These are phyloP conservation scores for Orthosia cruda DNA, from an alignment of 2,888 invertebrate species.

Conservation along the genomic window DNA sequence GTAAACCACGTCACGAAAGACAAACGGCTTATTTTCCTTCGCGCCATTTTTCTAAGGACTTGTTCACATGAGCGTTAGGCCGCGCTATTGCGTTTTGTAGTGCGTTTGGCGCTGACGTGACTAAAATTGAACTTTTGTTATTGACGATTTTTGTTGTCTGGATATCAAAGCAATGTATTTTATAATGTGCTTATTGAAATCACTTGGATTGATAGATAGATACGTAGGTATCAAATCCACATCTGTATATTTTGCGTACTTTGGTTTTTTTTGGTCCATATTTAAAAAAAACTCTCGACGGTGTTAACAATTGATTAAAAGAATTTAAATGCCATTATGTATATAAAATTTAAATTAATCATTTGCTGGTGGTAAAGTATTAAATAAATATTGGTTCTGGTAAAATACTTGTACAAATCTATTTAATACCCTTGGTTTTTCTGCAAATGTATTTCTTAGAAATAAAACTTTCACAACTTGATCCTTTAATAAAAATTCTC, in stretches of 20 bases:
- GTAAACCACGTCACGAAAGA: constrained; percentile 62
- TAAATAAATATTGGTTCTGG: no score
- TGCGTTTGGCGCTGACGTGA: constrained; percentile 14
- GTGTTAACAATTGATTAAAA: no score
- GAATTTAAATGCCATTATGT: no score
- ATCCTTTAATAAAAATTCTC: not conserved
- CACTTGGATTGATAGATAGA: no score
- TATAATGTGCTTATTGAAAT: no score
- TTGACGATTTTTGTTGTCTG: not conserved
- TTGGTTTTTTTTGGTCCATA: no score
- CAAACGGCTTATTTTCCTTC: constrained; percentile 64
- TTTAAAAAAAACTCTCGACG: no score
- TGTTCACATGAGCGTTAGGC: constrained; percentile 20
- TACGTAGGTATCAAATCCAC: no score
- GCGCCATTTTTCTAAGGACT: constrained; percentile 56
- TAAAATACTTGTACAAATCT: not conserved
- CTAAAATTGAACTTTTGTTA: not conserved
- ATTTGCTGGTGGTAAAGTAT: no score
- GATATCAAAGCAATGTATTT: not conserved
- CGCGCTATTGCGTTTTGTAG: no score
- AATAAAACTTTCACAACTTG: not conserved
- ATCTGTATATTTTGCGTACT: no score
- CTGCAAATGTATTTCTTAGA: not conserved
- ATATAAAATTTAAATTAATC: no score
- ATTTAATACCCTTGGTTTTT: not conserved